Conservation (phyloP, 1,140 invertebrate species). For the Cherax quadricarinatus region DNA sequence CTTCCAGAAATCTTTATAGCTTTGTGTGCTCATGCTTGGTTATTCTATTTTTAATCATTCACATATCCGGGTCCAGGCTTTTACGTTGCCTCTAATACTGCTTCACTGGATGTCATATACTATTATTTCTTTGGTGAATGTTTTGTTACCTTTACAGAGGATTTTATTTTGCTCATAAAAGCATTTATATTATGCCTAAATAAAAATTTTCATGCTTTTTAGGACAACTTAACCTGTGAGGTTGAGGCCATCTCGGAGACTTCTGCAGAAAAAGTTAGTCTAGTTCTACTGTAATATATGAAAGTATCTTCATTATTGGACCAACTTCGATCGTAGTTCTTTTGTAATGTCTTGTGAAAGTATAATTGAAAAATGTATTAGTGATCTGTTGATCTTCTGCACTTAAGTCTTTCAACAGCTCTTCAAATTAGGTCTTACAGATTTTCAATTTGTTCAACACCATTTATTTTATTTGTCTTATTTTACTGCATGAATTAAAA, state of each 20-base stretch:
- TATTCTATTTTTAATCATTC: too few relatives aligned
- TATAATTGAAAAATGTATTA: not conserved
- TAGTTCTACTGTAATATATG: conserved; percentile 26
- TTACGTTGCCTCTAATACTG: not conserved
- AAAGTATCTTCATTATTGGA: not conserved
- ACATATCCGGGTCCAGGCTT: too few relatives aligned
- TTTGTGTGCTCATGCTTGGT: too few relatives aligned
- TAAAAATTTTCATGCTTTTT: conserved; percentile 49
- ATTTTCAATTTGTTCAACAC: not conserved
- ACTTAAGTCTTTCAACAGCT: not conserved
- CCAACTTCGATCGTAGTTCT: not conserved
- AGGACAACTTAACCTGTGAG: conserved; percentile 54
- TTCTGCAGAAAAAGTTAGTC: conserved; percentile 64
- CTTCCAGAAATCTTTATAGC: too few relatives aligned
- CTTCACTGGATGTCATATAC: not conserved
- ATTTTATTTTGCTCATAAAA: not conserved
- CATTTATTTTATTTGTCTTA: not conserved
- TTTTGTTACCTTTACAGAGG: not conserved
- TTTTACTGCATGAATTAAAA: conserved; percentile 9
- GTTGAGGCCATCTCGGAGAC: conserved; percentile 44
- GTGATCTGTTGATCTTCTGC: not conserved
- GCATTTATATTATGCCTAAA: not conserved
- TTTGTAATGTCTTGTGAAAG: not conserved
- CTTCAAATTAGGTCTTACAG: not conserved
- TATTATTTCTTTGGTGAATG: not conserved